These are phyloP conservation scores for Cephalopholis sonnerati DNA, from an alignment of 2,113 vertebrate genomes.

Conservation along the genomic window DNA sequence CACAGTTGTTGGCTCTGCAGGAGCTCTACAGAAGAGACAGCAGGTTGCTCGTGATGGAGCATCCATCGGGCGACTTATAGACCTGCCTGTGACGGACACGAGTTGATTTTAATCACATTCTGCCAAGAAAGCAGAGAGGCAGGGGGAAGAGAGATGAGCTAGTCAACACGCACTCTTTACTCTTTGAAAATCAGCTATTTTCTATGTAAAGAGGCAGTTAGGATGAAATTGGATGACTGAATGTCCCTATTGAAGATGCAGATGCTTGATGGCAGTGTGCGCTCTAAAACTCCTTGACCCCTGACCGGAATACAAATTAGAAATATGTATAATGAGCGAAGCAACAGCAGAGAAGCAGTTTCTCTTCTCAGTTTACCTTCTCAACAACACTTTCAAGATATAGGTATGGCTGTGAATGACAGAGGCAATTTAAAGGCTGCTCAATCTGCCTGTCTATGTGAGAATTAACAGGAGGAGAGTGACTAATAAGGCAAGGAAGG, in stretches of 20 bases:
- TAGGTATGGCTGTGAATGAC: slow-evolving; percentile 19
- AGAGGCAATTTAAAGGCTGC: slow-evolving; percentile 35
- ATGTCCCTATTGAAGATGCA: slow-evolving; percentile 35
- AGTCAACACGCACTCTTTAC: background rate
- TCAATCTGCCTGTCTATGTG: slow-evolving; percentile 31
- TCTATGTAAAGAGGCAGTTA: slow-evolving; percentile 45
- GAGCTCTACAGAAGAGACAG: slow-evolving; percentile 21
- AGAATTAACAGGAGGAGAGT: slow-evolving; percentile 52
- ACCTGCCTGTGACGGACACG: slow-evolving; percentile 26
- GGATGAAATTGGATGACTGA: slow-evolving; percentile 29
- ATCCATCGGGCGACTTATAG: slow-evolving; percentile 50
- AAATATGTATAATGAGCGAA: slow-evolving; percentile 23
- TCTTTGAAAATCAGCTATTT: slow-evolving; percentile 58
- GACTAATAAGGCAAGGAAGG: slow-evolving; percentile 53
- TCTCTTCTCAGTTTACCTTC: background rate
- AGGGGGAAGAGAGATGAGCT: background rate
- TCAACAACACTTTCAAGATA: background rate
- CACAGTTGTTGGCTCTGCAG: background rate
- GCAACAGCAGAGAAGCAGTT: slow-evolving; percentile 5
- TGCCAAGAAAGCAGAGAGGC: slow-evolving; percentile 19
- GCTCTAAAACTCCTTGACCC: slow-evolving; percentile 63
- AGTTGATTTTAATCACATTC: slow-evolving; percentile 63
- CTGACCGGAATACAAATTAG: slow-evolving; percentile 69
- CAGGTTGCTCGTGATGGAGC: slow-evolving; percentile 47
- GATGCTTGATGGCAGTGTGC: slow-evolving; percentile 24